Evolutionary conservation across 2,888 invertebrate species (phyloP).

Genomic region (Tenthredo notha): DNA sequence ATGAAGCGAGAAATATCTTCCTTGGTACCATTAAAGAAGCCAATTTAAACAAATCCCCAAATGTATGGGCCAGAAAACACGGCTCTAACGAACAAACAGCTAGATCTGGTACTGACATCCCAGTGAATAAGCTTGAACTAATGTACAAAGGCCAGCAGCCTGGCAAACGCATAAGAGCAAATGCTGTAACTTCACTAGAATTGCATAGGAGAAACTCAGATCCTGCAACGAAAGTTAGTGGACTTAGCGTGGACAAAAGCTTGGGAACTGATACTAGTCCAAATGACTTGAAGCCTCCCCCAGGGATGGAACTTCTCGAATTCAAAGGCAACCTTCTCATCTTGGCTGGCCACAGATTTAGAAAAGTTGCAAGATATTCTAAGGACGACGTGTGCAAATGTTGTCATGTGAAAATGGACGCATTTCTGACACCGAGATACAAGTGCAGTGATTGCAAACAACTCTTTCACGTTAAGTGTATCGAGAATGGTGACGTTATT

Average conservation of each 20-base stretch:
- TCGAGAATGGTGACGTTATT: constrained; percentile 90
- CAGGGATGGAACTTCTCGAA: constrained; percentile 81
- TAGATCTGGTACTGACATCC: constrained; percentile 74
- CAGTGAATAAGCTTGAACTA: constrained; percentile 71
- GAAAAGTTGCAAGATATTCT: constrained; percentile 88
- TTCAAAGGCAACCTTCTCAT: constrained; percentile 84
- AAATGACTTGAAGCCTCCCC: constrained; percentile 78
- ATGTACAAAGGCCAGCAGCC: constrained; percentile 67
- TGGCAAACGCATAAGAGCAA: constrained; percentile 77
- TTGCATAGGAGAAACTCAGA: constrained; percentile 87
- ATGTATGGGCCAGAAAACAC: constrained; percentile 68
- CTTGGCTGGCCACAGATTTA: constrained; percentile 88
- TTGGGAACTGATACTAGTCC: constrained; percentile 78
- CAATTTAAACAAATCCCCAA: constrained; percentile 70
- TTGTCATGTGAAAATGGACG: constrained; percentile 90
- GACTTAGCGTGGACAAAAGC: constrained; percentile 77
- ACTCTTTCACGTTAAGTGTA: constrained; percentile 93
- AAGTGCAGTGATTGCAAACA: constrained; percentile 92
- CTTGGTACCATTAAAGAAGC: constrained; percentile 75
- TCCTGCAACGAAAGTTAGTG: constrained; percentile 82
- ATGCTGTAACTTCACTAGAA: constrained; percentile 78
- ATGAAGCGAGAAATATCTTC: constrained; percentile 71
- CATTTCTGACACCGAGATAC: constrained; percentile 89
- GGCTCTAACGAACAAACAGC: constrained; percentile 64
- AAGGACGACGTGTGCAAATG: constrained; percentile 91